Evolutionary conservation across 2,888 invertebrate species (phyloP).

Genomic region (Nemotelus pantherinus): DNA sequence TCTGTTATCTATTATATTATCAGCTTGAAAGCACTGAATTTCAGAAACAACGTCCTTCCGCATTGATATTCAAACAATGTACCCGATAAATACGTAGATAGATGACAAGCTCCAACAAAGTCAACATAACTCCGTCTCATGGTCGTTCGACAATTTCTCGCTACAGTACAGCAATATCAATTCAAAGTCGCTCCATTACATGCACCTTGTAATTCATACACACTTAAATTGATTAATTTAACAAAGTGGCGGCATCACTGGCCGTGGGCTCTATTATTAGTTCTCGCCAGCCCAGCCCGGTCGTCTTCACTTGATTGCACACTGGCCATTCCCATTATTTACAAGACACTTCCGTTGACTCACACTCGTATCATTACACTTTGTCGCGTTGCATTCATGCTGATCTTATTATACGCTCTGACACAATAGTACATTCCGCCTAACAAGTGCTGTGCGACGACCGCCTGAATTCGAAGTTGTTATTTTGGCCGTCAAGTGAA

Average conservation of each 20-base stretch:
- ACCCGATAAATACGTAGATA: no score
- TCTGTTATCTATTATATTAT: no score
- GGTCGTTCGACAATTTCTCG: no score
- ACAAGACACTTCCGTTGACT: constrained; percentile 40
- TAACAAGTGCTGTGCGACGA: neutral
- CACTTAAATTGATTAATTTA: no score
- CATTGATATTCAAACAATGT: no score
- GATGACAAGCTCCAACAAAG: no score
- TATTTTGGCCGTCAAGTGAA: neutral
- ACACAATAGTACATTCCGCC: neutral
- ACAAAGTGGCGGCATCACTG: neutral
- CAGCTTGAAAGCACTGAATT: no score
- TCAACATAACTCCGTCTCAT: no score
- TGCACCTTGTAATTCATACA: no score
- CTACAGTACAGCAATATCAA: no score
- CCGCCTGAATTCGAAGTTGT: neutral
- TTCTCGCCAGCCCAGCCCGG: neutral
- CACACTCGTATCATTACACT: constrained; percentile 8
- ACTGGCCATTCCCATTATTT: constrained; percentile 11
- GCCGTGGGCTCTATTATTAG: neutral
- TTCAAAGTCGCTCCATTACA: no score
- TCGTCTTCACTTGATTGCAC: constrained; percentile 17
- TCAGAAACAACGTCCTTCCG: no score
- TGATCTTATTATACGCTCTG: neutral
- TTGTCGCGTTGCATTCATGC: neutral